Evolutionary conservation across 2,888 invertebrate genomes (phyloP).

Genomic region (Dryobotodes eremita): DNA sequence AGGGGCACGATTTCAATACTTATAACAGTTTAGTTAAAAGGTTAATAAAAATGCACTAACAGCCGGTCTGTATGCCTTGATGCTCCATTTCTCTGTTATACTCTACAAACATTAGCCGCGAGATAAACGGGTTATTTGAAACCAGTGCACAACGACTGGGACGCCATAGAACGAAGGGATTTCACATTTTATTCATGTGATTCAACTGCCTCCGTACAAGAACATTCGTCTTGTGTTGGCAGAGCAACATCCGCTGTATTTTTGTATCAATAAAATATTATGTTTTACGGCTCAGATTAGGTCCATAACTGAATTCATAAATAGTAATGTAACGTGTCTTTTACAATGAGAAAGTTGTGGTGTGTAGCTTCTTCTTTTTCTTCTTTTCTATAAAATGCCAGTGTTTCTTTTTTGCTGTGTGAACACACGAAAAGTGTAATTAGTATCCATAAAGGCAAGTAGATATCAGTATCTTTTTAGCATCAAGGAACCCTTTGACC

Average conservation of each 20-base stretch:
- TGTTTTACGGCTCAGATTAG: conserved; percentile 41
- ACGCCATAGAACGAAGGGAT: conserved; percentile 51
- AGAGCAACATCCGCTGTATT: conserved; percentile 54
- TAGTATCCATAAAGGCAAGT: conserved; percentile 16
- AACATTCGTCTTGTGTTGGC: conserved; percentile 60
- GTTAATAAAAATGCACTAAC: conserved; percentile 56
- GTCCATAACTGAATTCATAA: conserved; percentile 51
- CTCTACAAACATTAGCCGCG: conserved; percentile 56
- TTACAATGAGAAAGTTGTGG: conserved; percentile 15
- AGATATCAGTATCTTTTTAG: conserved; percentile 10
- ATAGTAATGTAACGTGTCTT: conserved; percentile 38
- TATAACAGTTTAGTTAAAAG: conserved; percentile 48
- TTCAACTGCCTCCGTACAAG: conserved; percentile 58
- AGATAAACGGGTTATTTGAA: conserved; percentile 65
- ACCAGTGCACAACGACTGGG: conserved; percentile 49
- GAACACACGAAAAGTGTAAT: conserved; percentile 25
- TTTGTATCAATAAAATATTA: conserved; percentile 62
- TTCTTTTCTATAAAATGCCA: conserved; percentile 7
- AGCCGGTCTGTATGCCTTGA: conserved; percentile 40
- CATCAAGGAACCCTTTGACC: conserved; percentile 34
- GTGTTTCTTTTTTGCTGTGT: neutral
- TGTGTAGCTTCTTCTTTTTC: neutral
- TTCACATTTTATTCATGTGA: conserved; percentile 66
- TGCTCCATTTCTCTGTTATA: conserved; percentile 56
- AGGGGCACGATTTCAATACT: conserved; percentile 49